Conservation (phyloP, 2,888 invertebrate genomes). For the Cephus spinipes region DNA sequence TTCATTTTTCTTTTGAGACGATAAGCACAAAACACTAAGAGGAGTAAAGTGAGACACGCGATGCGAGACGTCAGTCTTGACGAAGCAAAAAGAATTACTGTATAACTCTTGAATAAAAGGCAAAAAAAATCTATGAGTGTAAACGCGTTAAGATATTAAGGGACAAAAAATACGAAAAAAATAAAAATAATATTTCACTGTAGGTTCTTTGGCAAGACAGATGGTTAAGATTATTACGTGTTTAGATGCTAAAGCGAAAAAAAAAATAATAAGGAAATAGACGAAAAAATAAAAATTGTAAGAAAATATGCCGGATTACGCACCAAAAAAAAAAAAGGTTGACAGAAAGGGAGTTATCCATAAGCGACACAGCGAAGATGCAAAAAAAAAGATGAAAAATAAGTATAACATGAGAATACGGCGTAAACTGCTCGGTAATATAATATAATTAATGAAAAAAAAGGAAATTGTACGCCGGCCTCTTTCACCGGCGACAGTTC, state of each 20-base stretch:
- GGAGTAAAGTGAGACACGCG: slow-evolving; percentile 34
- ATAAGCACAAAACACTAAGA: neutral
- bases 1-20: neutral
- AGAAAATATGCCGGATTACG: slow-evolving; percentile 8
- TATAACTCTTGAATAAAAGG: slow-evolving; percentile 55
- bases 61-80: slow-evolving; percentile 31
- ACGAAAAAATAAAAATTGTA: slow-evolving; percentile 20
- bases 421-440: slow-evolving; percentile 27
- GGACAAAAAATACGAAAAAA: slow-evolving; percentile 33
- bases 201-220: slow-evolving; percentile 29
- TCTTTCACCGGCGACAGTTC: neutral
- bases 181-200: slow-evolving; percentile 21
- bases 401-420: slow-evolving; percentile 26
- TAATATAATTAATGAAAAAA: slow-evolving; percentile 22
- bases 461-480: slow-evolving; percentile 18
- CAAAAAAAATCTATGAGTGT: slow-evolving; percentile 57
- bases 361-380: slow-evolving; percentile 26
- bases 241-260: slow-evolving; percentile 38
- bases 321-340: slow-evolving; percentile 21
- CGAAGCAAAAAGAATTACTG: slow-evolving; percentile 43
- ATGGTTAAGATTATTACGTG: slow-evolving; percentile 31
- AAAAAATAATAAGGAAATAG: slow-evolving; percentile 12
- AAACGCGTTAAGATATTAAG: slow-evolving; percentile 53
- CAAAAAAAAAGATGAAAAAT: slow-evolving; percentile 7
- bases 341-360: slow-evolving; percentile 23